Conservation (phyloP, 2,113 vertebrate genomes). For the Columba livia region DNA sequence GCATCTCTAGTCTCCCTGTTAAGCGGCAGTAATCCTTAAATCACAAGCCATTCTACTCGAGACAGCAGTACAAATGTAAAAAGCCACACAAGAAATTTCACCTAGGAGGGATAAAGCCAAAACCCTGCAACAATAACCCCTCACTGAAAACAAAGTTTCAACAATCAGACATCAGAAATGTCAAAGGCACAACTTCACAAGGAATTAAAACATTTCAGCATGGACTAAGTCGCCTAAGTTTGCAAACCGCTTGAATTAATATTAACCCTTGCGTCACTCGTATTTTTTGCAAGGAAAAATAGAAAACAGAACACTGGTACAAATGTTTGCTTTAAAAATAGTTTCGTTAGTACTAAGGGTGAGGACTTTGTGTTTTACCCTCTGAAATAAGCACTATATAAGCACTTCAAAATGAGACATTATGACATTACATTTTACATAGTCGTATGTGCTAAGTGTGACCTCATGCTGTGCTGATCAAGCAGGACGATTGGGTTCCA, state of each 20-base stretch:
- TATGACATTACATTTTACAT: not conserved
- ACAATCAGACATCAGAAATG: not conserved
- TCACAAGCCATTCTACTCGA: not conserved
- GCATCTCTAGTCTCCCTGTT: not conserved
- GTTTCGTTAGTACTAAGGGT: not conserved
- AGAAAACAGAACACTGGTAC: not conserved
- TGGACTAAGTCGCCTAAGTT: not conserved
- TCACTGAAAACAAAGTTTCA: not conserved
- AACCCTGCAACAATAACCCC: not conserved
- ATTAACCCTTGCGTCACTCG: not conserved
- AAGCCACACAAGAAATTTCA: not conserved
- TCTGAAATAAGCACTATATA: not conserved
- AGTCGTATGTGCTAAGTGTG: not conserved
- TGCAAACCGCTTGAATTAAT: not conserved
- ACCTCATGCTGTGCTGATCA: fast-evolving
- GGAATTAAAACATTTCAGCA: not conserved
- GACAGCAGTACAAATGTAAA: not conserved
- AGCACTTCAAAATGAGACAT: not conserved
- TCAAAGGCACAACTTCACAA: not conserved
- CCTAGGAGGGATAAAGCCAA: not conserved
- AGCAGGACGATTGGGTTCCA: not conserved
- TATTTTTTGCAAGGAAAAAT: not conserved
- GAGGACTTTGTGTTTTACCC: not conserved
- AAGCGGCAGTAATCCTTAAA: not conserved
- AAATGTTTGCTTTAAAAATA: not conserved